These are phyloP conservation scores for Patella ulyssiponensis DNA, from an alignment of 2,888 invertebrate genomes.

Conservation along the genomic window DNA sequence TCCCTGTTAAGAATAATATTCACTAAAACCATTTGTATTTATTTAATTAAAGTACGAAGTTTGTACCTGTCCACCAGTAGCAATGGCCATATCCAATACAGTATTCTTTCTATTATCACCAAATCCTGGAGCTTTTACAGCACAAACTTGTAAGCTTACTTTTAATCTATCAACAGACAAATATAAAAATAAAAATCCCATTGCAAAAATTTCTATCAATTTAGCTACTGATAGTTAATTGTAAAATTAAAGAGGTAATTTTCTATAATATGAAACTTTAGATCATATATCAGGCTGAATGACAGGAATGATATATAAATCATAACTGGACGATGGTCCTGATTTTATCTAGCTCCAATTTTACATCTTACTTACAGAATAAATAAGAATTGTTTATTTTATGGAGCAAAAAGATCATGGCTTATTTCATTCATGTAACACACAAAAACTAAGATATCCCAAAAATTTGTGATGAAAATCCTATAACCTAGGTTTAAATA, in stretches of 20 bases:
- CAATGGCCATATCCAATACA: constrained; percentile 92
- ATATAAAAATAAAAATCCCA: neutral
- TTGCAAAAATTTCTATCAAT: neutral
- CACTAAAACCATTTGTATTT: no score
- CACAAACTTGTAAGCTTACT: constrained; percentile 94
- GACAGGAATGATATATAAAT: constrained; percentile 7
- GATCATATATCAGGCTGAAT: neutral
- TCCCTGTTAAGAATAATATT: no score
- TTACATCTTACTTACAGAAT: neutral
- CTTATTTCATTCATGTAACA: no score
- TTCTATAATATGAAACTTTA: neutral
- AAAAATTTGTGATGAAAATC: no score
- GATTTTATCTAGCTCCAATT: neutral
- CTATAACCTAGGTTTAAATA: no score
- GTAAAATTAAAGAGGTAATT: neutral
- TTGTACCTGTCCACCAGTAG: constrained; percentile 85
- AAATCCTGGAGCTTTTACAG: constrained; percentile 96
- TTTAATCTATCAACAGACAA: constrained; percentile 76
- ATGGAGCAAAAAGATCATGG: neutral
- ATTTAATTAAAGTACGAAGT: no score
- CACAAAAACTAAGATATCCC: no score
- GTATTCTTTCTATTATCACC: constrained; percentile 96
- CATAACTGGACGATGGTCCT: neutral
- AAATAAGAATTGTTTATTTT: neutral
- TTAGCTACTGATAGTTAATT: neutral